Evolutionary conservation across 2,888 invertebrate genomes (phyloP), one percentile per base, ranked within the genome.

Genomic region (Nomada hirtipes): DNA sequence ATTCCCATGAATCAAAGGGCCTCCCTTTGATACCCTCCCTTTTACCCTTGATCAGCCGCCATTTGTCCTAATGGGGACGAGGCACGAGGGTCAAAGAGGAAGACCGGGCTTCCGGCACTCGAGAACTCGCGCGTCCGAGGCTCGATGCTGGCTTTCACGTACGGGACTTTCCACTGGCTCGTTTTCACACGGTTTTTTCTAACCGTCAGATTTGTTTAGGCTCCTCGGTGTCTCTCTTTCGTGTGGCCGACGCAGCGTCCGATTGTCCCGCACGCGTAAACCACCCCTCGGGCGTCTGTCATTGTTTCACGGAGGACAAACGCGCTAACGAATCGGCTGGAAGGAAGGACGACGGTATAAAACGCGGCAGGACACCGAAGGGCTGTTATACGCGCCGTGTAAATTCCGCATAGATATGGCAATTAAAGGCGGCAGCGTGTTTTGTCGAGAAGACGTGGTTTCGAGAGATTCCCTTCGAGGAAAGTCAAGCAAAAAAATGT

Each of bases 111-210:
- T 52, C 55, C 65, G 64, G n/a, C 59, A 69, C 52, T 77, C 63
- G 73, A 81, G 79, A 69, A 47, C 57, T 73, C 79, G 81, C 79
- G 84, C n/a, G 64, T 79, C 69, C 55, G 64, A 72, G 61, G 64
- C 57, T 26, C 72, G 72, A 75, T 79, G 83, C 86, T 70, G 73
- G 76, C 23, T 82, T 87, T 84, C 82, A 63, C 71, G 79, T 82
- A 82, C 86, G 83, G 85, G 80, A 87, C 81, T 87, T 84, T 87
- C 61, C 77, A 76, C 79, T 55, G 36, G 20, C n/a, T 80, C 80
- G 63, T 77, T 82, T 87, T 87, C 87, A 67, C 86, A 87, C 87
- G 85, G 75, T 78, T 86, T 70, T 36, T 72, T 86, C 76, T 73
- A 55, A n/a, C 64, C 68, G 47, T 72, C 20, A 47, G 65, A 79